Conservation (phyloP, 2,797 vertebrate genomes). For the Carapus acus region DNA sequence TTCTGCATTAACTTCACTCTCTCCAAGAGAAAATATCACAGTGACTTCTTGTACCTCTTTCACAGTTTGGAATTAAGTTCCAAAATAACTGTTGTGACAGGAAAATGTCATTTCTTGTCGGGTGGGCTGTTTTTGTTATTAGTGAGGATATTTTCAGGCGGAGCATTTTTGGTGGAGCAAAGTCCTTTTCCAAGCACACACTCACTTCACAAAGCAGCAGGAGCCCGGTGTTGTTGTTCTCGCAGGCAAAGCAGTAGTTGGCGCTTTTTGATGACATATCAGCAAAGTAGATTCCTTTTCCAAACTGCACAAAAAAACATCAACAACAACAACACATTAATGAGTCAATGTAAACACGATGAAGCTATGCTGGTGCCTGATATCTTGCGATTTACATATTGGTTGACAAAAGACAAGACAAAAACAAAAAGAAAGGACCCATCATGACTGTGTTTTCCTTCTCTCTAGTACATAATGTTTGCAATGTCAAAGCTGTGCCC, state of each 20-base stretch:
- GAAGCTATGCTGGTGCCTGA: background rate
- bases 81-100: too few relatives aligned
- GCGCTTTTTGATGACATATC: slow-evolving; percentile 93
- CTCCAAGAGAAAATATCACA: too few relatives aligned
- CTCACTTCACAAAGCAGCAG: slow-evolving; percentile 82
- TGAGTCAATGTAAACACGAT: background rate
- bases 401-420: too few relatives aligned
- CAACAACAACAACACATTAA: background rate
- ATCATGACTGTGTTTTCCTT: too few relatives aligned
- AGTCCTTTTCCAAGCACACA: background rate
- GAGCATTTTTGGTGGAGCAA: background rate
- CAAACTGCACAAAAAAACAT: slow-evolving; percentile 71
- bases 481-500: background rate
- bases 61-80: too few relatives aligned
- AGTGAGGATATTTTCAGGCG: background rate
- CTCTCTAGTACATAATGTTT: too few relatives aligned
- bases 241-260: slow-evolving; percentile 85
- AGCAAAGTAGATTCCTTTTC: slow-evolving; percentile 92
- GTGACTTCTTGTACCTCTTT: too few relatives aligned
- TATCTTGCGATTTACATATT: too few relatives aligned
- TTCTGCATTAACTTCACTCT: too few relatives aligned
- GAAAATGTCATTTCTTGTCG: too few relatives aligned
- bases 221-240: slow-evolving; percentile 71
- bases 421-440: too few relatives aligned
- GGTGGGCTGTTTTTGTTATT: too few relatives aligned